Percentiles rank a stretch among this genome's conserved stretches.
Conservation (phyloP, 1,140 invertebrate species). For the Colletes gigas region DNA sequence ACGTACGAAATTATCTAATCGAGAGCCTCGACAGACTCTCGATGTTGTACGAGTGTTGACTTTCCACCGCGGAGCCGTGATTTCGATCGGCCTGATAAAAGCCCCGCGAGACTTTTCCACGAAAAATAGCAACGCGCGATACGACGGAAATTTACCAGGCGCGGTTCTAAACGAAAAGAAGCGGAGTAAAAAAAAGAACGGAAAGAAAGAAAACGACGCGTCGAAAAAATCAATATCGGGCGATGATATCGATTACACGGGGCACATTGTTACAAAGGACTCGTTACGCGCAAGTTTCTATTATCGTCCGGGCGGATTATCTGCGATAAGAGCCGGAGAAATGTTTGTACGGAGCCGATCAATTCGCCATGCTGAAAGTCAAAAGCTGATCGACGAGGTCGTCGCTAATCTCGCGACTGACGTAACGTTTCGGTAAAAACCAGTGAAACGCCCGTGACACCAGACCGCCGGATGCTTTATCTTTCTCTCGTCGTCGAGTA, state of each 20-base stretch:
- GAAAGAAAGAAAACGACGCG: background rate
- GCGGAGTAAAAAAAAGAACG: too few species aligned
- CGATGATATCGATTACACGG: background rate
- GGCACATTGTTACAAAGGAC: background rate
- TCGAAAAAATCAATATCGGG: background rate
- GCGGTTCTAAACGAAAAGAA: too few species aligned
- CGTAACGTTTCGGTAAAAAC: slow-evolving; percentile 36
- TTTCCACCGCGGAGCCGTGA: too few species aligned
- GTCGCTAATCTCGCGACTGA: slow-evolving; percentile 26
- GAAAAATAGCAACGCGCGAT: too few species aligned
- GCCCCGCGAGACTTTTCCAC: too few species aligned
- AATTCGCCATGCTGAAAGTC: slow-evolving; percentile 18
- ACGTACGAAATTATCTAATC: too few species aligned
- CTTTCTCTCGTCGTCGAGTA: too few species aligned
- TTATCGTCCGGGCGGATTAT: slow-evolving; percentile 32
- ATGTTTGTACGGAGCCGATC: slow-evolving; percentile 13
- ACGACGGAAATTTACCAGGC: background rate
- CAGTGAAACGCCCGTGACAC: background rate
- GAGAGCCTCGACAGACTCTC: too few species aligned
- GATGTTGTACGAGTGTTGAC: too few species aligned
- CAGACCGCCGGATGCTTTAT: too few species aligned
- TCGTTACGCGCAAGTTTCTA: background rate
- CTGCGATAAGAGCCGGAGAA: slow-evolving; percentile 16
- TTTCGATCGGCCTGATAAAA: too few species aligned
- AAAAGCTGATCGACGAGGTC: slow-evolving; percentile 39